phyloP scores from a whole-genome alignment of 2,797 vertebrate genomes.

The Balearica regulorum region DNA sequence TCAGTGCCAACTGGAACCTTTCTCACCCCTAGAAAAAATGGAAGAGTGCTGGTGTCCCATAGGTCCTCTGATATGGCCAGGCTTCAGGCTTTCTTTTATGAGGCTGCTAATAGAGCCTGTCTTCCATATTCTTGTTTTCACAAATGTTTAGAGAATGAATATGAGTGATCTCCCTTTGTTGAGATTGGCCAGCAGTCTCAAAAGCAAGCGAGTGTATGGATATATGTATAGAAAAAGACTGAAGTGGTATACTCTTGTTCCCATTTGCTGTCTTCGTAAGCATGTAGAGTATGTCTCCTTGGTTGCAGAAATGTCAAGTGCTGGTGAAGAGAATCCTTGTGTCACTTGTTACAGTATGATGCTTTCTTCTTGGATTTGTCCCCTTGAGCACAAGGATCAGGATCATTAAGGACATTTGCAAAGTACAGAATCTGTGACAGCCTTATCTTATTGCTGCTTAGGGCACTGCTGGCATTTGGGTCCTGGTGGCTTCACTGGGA shows the following conservation, averaged over 20 bases:
- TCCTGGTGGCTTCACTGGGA: neutral
- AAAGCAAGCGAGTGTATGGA: neutral
- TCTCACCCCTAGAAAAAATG: neutral
- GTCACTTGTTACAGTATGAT: neutral
- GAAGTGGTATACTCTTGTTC: neutral
- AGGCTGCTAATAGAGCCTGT: neutral
- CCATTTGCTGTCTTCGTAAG: neutral
- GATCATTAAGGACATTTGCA: neutral
- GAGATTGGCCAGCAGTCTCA: neutral
- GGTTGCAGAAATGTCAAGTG: slow-evolving; percentile 1
- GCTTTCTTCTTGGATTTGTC: neutral
- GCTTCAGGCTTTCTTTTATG: neutral
- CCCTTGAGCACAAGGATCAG: neutral
- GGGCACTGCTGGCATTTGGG: neutral
- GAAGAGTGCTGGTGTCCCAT: neutral
- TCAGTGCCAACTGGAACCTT: neutral
- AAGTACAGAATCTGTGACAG: neutral
- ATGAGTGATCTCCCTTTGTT: neutral
- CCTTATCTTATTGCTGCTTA: neutral
- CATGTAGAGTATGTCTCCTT: neutral
- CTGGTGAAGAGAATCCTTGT: neutral
- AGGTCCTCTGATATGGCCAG: neutral
- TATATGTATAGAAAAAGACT: neutral
- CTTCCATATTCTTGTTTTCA: neutral
- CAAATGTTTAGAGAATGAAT: neutral